Percentiles rank a stretch among this genome's conserved stretches.
phyloP scores from a whole-genome alignment of 1,140 invertebrate species.

The Lycorma delicatula region DNA sequence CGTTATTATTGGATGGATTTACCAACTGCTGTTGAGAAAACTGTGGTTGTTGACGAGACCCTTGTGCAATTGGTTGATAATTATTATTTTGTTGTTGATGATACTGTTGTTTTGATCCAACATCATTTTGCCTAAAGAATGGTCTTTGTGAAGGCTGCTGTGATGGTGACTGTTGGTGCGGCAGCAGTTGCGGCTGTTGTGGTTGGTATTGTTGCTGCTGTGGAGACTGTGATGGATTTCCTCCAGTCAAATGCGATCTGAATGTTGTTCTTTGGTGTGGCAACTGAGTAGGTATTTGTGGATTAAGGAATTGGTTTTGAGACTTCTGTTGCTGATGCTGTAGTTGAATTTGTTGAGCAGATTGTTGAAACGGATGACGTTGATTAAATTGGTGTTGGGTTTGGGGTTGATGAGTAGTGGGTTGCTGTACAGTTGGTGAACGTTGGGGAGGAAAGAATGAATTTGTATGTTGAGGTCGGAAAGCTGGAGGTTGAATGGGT shows the following conservation, averaged over 20 bases:
- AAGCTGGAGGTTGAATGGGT: conserved; percentile 32
- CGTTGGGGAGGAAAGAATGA: conserved; percentile 27
- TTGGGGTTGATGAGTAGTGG: neutral
- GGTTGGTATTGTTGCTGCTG: conserved; percentile 16
- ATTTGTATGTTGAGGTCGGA: conserved; percentile 33
- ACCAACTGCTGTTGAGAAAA: conserved; percentile 34
- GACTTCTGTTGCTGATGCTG: conserved; percentile 19
- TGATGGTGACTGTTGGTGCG: conserved; percentile 16
- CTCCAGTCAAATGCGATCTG: neutral
- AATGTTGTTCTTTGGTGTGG: neutral
- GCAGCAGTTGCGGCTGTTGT: conserved; percentile 23
- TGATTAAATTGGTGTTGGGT: conserved; percentile 22
- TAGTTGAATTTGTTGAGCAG: conserved; percentile 27
- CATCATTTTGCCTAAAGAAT: conserved; percentile 12
- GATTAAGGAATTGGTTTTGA: conserved; percentile 34
- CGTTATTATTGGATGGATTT: conserved; percentile 30
- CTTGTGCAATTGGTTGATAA: conserved; percentile 2
- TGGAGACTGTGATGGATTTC: conserved; percentile 34
- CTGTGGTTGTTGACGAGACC: conserved; percentile 22
- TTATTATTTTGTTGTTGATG: conserved; percentile 10
- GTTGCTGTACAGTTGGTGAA: neutral
- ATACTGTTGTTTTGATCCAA: conserved; percentile 20
- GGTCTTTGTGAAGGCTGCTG: conserved; percentile 23
- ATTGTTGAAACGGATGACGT: conserved; percentile 37
- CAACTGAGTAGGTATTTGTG: conserved; percentile 22